Evolutionary conservation across 2,113 vertebrate species (phyloP).

Genomic region (Sciurus niger): DNA sequence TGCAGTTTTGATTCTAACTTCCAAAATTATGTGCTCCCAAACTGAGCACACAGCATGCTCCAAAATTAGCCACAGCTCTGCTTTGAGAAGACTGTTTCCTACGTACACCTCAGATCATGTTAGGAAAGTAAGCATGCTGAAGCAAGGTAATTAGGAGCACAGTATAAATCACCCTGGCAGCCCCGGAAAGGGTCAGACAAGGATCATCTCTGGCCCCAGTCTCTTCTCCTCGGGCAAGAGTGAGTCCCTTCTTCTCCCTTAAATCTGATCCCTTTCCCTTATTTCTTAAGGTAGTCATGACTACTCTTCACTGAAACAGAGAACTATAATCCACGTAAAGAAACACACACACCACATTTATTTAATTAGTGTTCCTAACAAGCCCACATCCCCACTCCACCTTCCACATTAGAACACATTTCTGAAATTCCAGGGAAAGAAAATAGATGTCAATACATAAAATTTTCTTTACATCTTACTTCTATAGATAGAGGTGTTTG

Average conservation of each 20-base stretch:
- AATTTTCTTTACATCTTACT: neutral
- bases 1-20: neutral
- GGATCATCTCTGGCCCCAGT: neutral
- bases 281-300: neutral
- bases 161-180: neutral
- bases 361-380: neutral
- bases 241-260: neutral
- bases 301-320: constrained; percentile 24
- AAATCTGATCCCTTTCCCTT: neutral
- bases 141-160: neutral
- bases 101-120: neutral
- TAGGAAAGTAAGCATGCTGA: neutral
- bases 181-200: neutral
- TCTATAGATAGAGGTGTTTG: neutral
- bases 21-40: neutral
- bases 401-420: neutral
- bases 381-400: neutral
- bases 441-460: neutral
- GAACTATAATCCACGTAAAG: neutral
- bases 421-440: neutral
- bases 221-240: neutral
- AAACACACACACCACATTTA: constrained; percentile 3
- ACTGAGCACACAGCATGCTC: neutral
- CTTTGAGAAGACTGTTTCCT: neutral
- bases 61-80: constrained; percentile 43